A percentile compares a stretch with the other conserved stretches of the same genome.
Evolutionary conservation across 2,797 vertebrate species (phyloP).

Genomic region (Myotis vivesi): DNA sequence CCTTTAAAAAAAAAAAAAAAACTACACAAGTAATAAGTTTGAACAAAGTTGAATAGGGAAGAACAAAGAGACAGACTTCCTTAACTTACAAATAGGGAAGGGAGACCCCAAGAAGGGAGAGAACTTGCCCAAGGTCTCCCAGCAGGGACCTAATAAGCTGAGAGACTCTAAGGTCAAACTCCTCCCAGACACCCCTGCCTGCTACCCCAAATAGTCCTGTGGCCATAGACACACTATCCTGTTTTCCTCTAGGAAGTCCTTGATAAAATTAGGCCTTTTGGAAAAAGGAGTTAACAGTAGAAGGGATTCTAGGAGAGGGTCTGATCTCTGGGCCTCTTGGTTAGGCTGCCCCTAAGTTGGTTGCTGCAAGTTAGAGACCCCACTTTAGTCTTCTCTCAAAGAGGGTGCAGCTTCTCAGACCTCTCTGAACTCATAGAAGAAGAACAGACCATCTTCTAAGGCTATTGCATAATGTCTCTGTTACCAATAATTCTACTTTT

Average conservation of each 20-base stretch:
- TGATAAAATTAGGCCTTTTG: background rate
- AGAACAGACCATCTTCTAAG: background rate
- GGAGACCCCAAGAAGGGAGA: background rate
- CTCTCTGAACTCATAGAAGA: background rate
- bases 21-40: background rate
- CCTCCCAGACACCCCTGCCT: too few species aligned
- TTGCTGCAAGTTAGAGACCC: background rate
- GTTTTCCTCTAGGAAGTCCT: background rate
- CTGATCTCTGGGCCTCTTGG: background rate
- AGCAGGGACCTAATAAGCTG: background rate
- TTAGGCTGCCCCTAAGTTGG: background rate
- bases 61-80: background rate
- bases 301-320: background rate
- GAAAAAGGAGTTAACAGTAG: background rate
- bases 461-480: background rate
- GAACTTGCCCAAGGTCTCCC: background rate
- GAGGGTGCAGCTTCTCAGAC: background rate
- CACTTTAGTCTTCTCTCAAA: background rate
- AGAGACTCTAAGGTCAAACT: background rate
- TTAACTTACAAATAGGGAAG: background rate
- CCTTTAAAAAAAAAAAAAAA: background rate
- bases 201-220: background rate
- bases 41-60: background rate
- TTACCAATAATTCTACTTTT: background rate
- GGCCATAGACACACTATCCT: background rate